Conservation (phyloP, 1,140 invertebrate species). For the Formica selysi region DNA sequence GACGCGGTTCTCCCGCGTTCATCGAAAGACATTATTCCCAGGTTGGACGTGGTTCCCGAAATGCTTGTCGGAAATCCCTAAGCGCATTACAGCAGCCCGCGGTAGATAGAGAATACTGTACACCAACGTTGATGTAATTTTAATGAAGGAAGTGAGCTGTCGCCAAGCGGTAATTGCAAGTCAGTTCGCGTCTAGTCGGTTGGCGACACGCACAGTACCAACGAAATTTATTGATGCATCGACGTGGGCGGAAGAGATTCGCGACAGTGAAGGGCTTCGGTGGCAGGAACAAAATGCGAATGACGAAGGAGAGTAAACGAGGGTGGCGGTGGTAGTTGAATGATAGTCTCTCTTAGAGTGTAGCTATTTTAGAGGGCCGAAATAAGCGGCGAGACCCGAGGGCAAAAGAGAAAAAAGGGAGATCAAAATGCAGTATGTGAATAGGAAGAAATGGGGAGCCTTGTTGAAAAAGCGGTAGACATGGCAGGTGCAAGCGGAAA, state of each 20-base stretch:
- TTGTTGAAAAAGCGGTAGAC: conserved; percentile 1
- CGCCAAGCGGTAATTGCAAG: conserved; percentile 70
- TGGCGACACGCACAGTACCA: conserved; percentile 34
- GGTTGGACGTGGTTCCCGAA: conserved; percentile 45
- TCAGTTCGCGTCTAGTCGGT: conserved; percentile 36
- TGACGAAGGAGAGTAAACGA: conserved; percentile 18
- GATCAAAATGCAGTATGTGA: conserved; percentile 39
- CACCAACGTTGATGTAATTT: conserved; percentile 74
- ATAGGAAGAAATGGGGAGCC: conserved; percentile 33
- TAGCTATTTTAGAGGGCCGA: conserved; percentile 11
- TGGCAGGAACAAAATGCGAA: conserved; percentile 34
- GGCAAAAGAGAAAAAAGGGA: not conserved
- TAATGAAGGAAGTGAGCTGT: conserved; percentile 67
- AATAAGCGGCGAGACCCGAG: conserved; percentile 34
- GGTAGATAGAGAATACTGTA: conserved; percentile 65
- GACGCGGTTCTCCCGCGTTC: not conserved
- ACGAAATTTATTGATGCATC: conserved; percentile 37
- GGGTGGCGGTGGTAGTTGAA: not conserved
- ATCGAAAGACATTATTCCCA: not conserved
- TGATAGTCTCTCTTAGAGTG: conserved; percentile 2
- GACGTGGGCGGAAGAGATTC: conserved; percentile 49
- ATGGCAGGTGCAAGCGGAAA: not conserved
- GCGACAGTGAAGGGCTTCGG: conserved; percentile 16
- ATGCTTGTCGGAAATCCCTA: conserved; percentile 69
- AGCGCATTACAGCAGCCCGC: conserved; percentile 65